Percentiles rank a stretch among this genome's conserved stretches.
These are phyloP conservation scores for Pseudorectes ferrugineus DNA, from an alignment of 2,113 vertebrate genomes.

Conservation along the genomic window DNA sequence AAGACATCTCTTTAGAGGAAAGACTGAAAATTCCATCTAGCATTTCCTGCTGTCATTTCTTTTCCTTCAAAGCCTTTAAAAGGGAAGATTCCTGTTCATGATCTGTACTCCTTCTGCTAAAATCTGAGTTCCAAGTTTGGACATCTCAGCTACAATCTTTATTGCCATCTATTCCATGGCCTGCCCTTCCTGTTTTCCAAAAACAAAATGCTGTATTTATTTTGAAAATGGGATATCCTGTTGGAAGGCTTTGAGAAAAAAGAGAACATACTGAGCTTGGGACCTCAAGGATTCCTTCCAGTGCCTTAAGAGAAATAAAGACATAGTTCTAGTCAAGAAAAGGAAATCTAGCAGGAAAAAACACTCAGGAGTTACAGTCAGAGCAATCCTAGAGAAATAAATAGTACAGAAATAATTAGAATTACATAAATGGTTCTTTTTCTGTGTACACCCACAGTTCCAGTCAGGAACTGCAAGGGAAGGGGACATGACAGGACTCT, in stretches of 20 bases:
- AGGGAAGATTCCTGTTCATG: background rate
- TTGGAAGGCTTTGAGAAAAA: constrained; percentile 29
- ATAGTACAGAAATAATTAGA: background rate
- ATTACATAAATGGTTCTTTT: background rate
- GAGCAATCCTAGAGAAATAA: background rate
- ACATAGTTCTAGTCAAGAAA: background rate
- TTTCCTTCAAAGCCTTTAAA: background rate
- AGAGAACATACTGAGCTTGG: background rate
- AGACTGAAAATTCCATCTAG: background rate
- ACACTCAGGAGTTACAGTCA: background rate
- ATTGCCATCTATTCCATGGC: constrained; percentile 7
- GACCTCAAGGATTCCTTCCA: constrained; percentile 41
- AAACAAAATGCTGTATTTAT: constrained; percentile 42
- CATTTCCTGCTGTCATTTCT: constrained; percentile 1
- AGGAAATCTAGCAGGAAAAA: constrained; percentile 45
- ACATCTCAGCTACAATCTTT: constrained; percentile 40
- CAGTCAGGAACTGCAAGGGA: background rate
- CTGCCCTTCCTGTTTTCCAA: constrained; percentile 64
- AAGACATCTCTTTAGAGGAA: background rate
- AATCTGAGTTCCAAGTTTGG: background rate
- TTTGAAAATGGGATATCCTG: constrained; percentile 61
- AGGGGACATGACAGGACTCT: background rate
- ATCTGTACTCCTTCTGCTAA: background rate
- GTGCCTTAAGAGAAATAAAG: constrained; percentile 19
- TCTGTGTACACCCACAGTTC: background rate